Base-by-base conservation (phyloP, 2,113 vertebrate genomes). In the Colinus virginianus region DNA sequence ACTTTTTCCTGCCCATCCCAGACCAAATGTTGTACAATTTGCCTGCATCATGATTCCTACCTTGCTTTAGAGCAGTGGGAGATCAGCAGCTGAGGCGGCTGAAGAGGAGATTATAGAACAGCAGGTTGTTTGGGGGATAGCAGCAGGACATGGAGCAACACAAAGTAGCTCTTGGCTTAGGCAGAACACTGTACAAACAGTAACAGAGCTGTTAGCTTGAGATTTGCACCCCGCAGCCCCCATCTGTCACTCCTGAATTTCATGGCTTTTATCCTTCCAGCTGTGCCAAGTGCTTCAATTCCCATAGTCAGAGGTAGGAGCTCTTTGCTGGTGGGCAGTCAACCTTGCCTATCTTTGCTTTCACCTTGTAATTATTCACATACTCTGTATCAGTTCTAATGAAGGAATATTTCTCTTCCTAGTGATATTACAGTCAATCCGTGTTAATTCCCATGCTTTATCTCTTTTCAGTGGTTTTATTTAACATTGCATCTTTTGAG, bases 171-270 rank as follows among this genome's bases (percentile, higher is more conserved):
- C 30, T 88, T 91, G 70, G 61, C 51, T 72, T 78, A 28, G 42
- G 43, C 51, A 80, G 79, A 92, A 70, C 55, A 43, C 32, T 79
- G 20, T 70, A 61, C 49, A 88, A 92, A 85, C 32, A 46, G 36
- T 75, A 75, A 61, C 61, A 70, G 71, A 78, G 67, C 71, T 75
- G 55, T 90, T 85, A 88, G 68, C 28, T 78, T 67, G 82, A 90
- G 79, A 80, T 78, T 75, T 87, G 80, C 38, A 75, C 68, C 38
- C 36, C 0, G 4, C 58, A 42, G 55, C 15, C 82, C 18, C 45
- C 7, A 9, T 63, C 64, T 80, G 68, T 70, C 68, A 55, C 64
- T 90, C 25, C 38, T 71, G 55, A 66, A 80, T 90, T 91, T 94
- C 4, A 1, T 34, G 72, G 38, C 48, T 67, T 78, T 96, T 78